Base-by-base conservation (phyloP, 2,888 invertebrate genomes). In the Dione vanillae region DNA sequence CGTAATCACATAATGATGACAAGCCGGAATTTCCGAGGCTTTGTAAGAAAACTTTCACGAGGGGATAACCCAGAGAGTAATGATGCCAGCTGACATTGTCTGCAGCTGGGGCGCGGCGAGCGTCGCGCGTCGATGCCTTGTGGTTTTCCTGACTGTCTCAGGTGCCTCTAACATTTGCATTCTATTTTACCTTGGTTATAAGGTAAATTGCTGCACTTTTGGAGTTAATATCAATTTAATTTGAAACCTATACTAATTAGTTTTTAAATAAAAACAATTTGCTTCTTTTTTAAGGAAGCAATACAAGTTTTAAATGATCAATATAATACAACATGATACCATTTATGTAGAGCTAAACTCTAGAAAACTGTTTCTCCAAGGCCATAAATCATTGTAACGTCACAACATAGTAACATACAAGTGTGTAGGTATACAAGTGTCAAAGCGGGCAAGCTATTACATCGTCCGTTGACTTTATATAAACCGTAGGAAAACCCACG, bases 21-120 rank as follows among this genome's bases (percentile, higher is more conserved):
- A 45, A 11, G 16, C 56, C 41, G 86, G 87, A 82, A 88, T 84
- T 86, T 82, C 87, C 87, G 80, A 80, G 76, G 82, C 71, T 70
- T 58, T 27, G 62, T 76, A 56, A 77, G 80, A 77, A 64, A 77
- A 84, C 89, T 89, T 89, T 89, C 89, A 83, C 88, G 80, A 78
- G 83, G 88, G 88, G 79, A 82, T 85, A 85, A 84, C 87, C 89
- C 86, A 77, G 71, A 75, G 72, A 67, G 49, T 61, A 71, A 70
- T 65, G 45, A 65, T 71, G 54, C 49, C 65, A 47, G 19, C 58
- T 59, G 51, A 16, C 71, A 58, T 65, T 74, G 70, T 71, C 67
- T 35, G 56, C 58, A 64, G 56, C 51, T 43, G 69, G 61, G 54
- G 49, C 65, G 64, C 49, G 69, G 61, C 49, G 49, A 61, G 64